A percentile compares a stretch with the other conserved stretches of the same genome.
These are phyloP conservation scores for Pelodiscus sinensis DNA, from an alignment of 2,113 vertebrate genomes.

Conservation along the genomic window DNA sequence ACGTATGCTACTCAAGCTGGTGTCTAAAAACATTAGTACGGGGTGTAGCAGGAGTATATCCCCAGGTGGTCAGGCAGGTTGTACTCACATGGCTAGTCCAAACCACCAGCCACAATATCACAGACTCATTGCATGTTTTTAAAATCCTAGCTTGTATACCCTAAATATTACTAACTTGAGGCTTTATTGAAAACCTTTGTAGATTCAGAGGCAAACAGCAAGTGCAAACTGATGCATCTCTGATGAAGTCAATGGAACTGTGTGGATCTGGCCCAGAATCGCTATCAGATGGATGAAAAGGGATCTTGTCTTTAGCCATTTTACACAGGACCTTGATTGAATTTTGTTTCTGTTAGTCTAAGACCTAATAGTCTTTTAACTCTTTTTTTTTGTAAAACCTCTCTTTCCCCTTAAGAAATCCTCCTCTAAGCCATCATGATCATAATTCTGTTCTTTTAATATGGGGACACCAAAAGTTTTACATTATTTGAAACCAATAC, in stretches of 20 bases:
- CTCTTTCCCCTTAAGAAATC: background rate
- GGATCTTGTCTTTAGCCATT: background rate
- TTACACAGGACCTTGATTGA: background rate
- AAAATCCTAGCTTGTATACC: background rate
- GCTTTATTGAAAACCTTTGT: background rate
- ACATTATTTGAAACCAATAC: constrained; percentile 13
- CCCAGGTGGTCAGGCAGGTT: background rate
- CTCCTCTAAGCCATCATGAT: background rate
- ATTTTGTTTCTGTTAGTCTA: background rate
- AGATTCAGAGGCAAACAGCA: background rate
- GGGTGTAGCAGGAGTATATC: background rate
- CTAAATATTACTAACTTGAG: background rate
- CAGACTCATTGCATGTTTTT: background rate
- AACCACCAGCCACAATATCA: background rate
- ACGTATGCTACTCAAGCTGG: background rate
- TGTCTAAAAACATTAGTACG: background rate
- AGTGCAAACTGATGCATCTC: background rate
- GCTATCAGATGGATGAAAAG: background rate
- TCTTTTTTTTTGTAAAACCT: background rate
- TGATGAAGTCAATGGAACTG: background rate
- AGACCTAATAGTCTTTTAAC: background rate
- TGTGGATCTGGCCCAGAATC: background rate
- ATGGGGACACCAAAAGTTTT: background rate
- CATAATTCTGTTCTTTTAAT: background rate
- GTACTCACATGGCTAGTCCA: background rate